A percentile compares a stretch with the other conserved stretches of the same genome.
phyloP scores from a whole-genome alignment of 2,888 invertebrate species.

The Rhagophthalmus giganteus region DNA sequence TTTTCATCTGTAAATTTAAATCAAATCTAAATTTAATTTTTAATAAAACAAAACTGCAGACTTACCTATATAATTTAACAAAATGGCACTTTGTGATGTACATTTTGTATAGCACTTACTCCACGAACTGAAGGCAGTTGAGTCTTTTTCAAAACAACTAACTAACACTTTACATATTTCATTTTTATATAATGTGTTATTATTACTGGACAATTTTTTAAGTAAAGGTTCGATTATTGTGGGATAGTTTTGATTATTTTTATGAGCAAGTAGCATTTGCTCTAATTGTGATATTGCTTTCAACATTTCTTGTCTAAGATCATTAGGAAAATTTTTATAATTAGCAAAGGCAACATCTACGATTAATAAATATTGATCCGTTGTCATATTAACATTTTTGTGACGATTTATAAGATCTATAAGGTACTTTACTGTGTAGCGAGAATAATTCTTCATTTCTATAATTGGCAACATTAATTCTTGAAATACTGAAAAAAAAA shows the following conservation, averaged over 20 bases:
- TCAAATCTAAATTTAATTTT: no score
- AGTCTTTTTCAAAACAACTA: slow-evolving; percentile 64
- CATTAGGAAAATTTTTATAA: slow-evolving; percentile 60
- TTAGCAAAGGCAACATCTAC: slow-evolving; percentile 63
- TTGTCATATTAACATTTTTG: slow-evolving; percentile 38
- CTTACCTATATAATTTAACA: slow-evolving; percentile 64
- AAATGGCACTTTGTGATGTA: slow-evolving; percentile 65
- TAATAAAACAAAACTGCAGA: no score
- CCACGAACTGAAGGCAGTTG: slow-evolving; percentile 69
- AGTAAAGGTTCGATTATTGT: slow-evolving; percentile 67
- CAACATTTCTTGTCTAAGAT: slow-evolving; percentile 61
- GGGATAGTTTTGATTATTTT: slow-evolving; percentile 50
- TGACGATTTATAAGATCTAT: slow-evolving; percentile 52
- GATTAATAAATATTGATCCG: slow-evolving; percentile 64
- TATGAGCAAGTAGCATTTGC: slow-evolving; percentile 44
- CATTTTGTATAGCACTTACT: slow-evolving; percentile 69
- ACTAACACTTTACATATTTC: slow-evolving; percentile 65
- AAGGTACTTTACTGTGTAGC: slow-evolving; percentile 67
- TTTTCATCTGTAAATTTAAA: slow-evolving; percentile 48
- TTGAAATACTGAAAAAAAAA: slow-evolving; percentile 69
- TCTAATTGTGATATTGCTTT: slow-evolving; percentile 53
- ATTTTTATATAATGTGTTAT: slow-evolving; percentile 56
- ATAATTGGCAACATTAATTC: slow-evolving; percentile 73
- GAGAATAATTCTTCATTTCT: slow-evolving; percentile 71
- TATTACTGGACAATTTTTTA: slow-evolving; percentile 62